These are phyloP conservation scores for Emydura subglobosa DNA, from an alignment of 2,113 vertebrate genomes.

Conservation along the genomic window DNA sequence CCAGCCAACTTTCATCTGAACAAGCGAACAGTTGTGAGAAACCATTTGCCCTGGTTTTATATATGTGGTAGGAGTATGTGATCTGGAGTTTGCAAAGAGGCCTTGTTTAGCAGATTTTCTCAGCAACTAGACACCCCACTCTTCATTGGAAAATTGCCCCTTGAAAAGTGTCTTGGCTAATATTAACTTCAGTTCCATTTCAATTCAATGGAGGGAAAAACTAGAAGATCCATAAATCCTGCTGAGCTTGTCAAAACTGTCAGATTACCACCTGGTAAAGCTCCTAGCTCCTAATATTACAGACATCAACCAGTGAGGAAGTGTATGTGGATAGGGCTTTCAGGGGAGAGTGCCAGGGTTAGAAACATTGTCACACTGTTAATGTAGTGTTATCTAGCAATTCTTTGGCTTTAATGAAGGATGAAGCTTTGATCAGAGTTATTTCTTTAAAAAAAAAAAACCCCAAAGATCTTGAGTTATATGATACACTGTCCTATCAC, in stretches of 20 bases:
- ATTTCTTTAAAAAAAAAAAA: background rate
- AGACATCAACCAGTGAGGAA: background rate
- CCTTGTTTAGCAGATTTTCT: background rate
- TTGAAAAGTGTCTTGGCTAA: slow-evolving; percentile 26
- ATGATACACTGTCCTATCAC: background rate
- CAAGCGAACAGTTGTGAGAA: background rate
- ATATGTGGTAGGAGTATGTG: background rate
- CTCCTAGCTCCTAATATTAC: slow-evolving; percentile 20
- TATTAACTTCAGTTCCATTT: slow-evolving; percentile 68
- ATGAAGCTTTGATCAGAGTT: background rate
- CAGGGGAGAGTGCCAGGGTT: background rate
- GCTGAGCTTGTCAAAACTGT: slow-evolving; percentile 21
- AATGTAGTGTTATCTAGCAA: background rate
- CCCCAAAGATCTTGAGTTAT: background rate
- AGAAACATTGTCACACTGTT: background rate
- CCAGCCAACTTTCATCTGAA: accelerated
- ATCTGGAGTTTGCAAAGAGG: background rate
- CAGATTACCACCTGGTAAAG: slow-evolving; percentile 39
- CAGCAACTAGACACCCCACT: background rate
- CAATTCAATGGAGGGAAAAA: slow-evolving; percentile 62
- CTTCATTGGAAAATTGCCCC: background rate
- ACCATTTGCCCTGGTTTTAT: accelerated
- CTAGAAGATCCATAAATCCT: slow-evolving; percentile 58
- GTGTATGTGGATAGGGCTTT: background rate
- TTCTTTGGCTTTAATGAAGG: background rate